Evolutionary conservation across 2,797 vertebrate species (phyloP).

Genomic region (Prunella strophiata): DNA sequence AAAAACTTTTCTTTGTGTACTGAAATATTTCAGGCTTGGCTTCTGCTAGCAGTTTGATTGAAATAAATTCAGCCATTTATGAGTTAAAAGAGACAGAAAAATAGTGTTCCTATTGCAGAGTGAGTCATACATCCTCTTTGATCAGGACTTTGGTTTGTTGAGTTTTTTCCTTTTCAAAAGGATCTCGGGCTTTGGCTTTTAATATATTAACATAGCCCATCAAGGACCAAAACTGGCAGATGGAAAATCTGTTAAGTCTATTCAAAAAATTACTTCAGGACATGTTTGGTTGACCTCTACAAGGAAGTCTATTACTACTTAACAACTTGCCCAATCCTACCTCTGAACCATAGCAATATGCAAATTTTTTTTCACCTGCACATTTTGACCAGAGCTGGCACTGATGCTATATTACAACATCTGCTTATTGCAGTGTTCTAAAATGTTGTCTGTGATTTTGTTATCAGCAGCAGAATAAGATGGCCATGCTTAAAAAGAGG

Average conservation of each 20-base stretch:
- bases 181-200: not conserved
- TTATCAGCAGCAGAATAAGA: not conserved
- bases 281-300: not conserved
- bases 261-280: not conserved
- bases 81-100: not conserved
- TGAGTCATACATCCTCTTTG: not conserved
- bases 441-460: not conserved
- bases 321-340: not conserved
- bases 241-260: not conserved
- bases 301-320: not conserved
- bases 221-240: not conserved
- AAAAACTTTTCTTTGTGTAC: not conserved
- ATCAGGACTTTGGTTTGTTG: not conserved
- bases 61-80: not conserved
- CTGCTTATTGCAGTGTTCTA: not conserved
- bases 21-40: not conserved
- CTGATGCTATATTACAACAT: not conserved
- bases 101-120: not conserved
- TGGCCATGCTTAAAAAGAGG: not conserved
- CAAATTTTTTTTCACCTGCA: not conserved
- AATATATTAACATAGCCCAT: not conserved
- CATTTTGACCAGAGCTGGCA: not conserved
- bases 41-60: not conserved
- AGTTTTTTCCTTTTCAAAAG: not conserved
- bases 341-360: not conserved